phyloP scores from a whole-genome alignment of 2,888 invertebrate genomes.

The Amblyteles armatorius region DNA sequence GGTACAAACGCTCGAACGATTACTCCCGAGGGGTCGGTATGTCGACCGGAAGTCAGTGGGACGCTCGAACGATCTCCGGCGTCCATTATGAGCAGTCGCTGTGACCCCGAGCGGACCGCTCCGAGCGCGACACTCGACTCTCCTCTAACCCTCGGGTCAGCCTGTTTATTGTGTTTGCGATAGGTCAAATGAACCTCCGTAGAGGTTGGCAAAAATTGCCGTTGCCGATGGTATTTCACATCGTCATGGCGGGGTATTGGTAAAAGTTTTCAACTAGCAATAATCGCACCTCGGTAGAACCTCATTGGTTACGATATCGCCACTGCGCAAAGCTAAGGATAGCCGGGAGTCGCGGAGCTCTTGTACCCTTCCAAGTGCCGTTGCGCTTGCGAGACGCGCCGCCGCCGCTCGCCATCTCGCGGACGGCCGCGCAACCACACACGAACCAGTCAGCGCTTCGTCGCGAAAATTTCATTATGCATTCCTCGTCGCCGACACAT shows the following conservation, averaged over 20 bases:
- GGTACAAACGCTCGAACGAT: neutral
- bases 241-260: slow-evolving; percentile 95
- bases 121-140: slow-evolving; percentile 36
- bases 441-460: neutral
- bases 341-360: neutral
- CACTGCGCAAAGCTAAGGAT: slow-evolving; percentile 93
- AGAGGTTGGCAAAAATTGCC: slow-evolving; percentile 93
- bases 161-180: slow-evolving; percentile 80
- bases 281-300: slow-evolving; percentile 94
- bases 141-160: neutral
- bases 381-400: slow-evolving; percentile 10
- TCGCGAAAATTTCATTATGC: neutral
- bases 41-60: slow-evolving; percentile 52
- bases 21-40: neutral
- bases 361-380: neutral
- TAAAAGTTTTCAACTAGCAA: slow-evolving; percentile 97
- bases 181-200: slow-evolving; percentile 84
- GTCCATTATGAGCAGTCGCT: neutral
- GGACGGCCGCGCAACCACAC: neutral
- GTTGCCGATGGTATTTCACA: slow-evolving; percentile 94
- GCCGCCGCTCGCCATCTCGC: slow-evolving; percentile 34
- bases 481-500: neutral
- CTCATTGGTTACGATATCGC: slow-evolving; percentile 96
- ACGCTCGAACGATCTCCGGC: slow-evolving; percentile 49
- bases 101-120: slow-evolving; percentile 43